Percentiles rank a stretch among this genome's conserved stretches.
These are phyloP conservation scores for Diphyllodes magnificus DNA, from an alignment of 2,113 vertebrate species.

Conservation along the genomic window DNA sequence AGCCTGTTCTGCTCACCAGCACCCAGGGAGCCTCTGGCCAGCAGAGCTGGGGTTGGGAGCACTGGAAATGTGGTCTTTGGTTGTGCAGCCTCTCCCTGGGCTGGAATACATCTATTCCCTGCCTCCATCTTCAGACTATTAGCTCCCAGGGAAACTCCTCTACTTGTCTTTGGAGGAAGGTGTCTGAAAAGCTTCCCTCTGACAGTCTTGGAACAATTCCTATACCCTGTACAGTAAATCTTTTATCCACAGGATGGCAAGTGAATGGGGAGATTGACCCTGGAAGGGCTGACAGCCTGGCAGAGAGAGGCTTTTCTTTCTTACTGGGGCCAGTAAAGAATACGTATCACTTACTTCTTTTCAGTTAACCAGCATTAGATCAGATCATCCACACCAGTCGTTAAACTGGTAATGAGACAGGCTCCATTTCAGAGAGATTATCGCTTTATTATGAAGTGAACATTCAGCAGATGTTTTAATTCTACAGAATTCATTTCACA, in stretches of 20 bases:
- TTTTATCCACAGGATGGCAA: background rate
- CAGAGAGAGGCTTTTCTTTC: background rate
- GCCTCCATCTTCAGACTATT: background rate
- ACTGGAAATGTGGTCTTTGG: background rate
- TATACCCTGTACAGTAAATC: background rate
- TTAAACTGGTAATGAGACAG: conserved; percentile 49
- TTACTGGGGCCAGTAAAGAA: background rate
- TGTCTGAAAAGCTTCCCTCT: background rate
- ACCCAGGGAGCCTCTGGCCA: background rate
- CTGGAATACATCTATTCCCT: background rate
- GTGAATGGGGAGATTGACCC: background rate
- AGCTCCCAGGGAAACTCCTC: background rate
- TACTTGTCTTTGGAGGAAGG: background rate
- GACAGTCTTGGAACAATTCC: background rate
- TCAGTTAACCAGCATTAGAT: conserved; percentile 18
- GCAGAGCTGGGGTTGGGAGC: background rate
- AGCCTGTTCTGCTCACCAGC: background rate
- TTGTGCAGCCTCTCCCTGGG: background rate
- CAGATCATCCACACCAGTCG: conserved; percentile 10
- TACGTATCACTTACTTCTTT: background rate
- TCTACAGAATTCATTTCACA: conserved; percentile 55
- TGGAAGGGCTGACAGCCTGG: background rate
- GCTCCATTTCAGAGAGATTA: conserved; percentile 43
- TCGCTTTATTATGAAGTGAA: conserved; percentile 34
- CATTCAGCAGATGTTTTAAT: conserved; percentile 54